phyloP scores from a whole-genome alignment of 2,888 invertebrate species.

The Philhelius pedissequus region DNA sequence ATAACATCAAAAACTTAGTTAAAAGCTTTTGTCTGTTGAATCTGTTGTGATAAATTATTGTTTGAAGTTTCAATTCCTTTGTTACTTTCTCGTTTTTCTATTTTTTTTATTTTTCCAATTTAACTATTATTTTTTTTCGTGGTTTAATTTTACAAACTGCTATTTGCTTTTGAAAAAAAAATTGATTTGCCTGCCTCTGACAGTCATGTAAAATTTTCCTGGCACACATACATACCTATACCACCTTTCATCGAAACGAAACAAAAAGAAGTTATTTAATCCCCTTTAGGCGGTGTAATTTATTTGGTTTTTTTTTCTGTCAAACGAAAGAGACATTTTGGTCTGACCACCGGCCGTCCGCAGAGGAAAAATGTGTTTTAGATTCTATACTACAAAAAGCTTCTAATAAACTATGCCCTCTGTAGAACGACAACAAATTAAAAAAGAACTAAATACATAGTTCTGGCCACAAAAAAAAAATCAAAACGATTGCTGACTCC shows the following conservation, averaged over 20 bases:
- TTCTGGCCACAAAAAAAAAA: too few relatives aligned
- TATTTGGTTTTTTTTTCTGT: not conserved
- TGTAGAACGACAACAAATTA: not conserved
- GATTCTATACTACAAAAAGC: constrained; percentile 18
- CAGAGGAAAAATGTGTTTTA: not conserved
- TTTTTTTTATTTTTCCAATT: not conserved
- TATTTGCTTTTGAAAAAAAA: not conserved
- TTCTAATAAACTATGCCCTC: constrained; percentile 14
- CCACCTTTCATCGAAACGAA: not conserved
- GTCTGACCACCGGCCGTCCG: not conserved
- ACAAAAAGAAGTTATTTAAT: not conserved
- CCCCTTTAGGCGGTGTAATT: not conserved
- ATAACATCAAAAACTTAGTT: too few relatives aligned
- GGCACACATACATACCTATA: not conserved
- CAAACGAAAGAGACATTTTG: constrained; percentile 24
- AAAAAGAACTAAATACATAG: too few relatives aligned
- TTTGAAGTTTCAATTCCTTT: too few relatives aligned
- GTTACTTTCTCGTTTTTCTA: not conserved
- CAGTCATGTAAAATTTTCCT: not conserved
- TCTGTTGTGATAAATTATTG: too few relatives aligned
- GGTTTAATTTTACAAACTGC: not conserved
- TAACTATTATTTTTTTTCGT: not conserved
- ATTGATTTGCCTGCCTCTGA: not conserved
- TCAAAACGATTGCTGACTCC: too few relatives aligned
- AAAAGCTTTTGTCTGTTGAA: too few relatives aligned